These are phyloP conservation scores for Pharmacophagus antenor DNA, from an alignment of 2,888 invertebrate species.

Conservation along the genomic window DNA sequence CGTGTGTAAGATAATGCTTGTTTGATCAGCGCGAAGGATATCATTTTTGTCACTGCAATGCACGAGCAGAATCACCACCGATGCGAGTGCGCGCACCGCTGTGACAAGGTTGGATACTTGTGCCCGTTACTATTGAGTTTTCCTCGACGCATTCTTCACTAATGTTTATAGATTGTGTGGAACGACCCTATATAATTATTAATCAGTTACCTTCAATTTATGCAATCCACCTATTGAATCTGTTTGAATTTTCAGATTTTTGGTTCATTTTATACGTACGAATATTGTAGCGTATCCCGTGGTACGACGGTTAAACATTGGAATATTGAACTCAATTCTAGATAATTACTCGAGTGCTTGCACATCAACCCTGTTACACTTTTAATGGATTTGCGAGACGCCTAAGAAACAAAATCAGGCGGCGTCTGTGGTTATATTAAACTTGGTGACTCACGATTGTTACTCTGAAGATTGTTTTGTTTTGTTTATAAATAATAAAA, in stretches of 20 bases:
- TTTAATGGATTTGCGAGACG: conserved; percentile 53
- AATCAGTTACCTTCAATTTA: no score
- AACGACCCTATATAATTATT: no score
- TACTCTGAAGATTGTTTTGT: neutral
- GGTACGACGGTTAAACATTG: no score
- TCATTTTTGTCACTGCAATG: conserved; percentile 27
- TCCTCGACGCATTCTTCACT: neutral
- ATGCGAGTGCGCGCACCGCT: conserved; percentile 9
- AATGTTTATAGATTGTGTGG: no score
- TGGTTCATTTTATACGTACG: no score
- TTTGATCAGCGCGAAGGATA: conserved; percentile 29
- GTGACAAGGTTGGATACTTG: conserved; percentile 22
- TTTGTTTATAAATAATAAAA: neutral
- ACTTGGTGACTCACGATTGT: conserved; percentile 4
- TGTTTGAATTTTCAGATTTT: no score
- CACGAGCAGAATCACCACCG: conserved; percentile 18
- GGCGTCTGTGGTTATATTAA: conserved; percentile 45
- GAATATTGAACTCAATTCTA: no score
- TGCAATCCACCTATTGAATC: no score
- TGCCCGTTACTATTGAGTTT: conserved; percentile 2
- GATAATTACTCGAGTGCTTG: no score
- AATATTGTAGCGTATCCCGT: no score
- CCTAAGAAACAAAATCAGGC: conserved; percentile 45
- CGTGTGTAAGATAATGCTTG: conserved; percentile 34
- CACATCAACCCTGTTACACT: conserved; percentile 45